These are phyloP conservation scores for Lerema accius DNA, from an alignment of 1,140 invertebrate genomes.

Conservation along the genomic window DNA sequence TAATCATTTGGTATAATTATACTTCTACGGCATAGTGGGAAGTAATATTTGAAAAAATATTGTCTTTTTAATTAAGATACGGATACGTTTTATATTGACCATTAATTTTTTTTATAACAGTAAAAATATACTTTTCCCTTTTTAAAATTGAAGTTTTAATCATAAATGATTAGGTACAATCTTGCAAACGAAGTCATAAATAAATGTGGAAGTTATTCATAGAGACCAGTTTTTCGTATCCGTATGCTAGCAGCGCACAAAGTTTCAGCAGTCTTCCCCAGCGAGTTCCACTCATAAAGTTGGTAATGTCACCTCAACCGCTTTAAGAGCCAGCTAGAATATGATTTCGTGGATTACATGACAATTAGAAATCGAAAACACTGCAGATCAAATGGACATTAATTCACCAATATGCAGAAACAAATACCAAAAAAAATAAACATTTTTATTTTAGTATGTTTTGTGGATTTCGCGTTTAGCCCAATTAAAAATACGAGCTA, in stretches of 20 bases:
- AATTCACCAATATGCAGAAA: no score
- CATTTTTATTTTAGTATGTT: no score
- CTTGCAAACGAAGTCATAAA: constrained; percentile 51
- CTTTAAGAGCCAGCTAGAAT: constrained; percentile 14
- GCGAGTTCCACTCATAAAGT: constrained; percentile 61
- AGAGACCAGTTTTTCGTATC: constrained; percentile 56
- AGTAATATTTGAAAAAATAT: no score
- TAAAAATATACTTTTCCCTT: constrained; percentile 19
- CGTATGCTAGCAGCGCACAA: constrained; percentile 62
- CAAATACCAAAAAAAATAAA: no score
- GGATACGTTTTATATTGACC: no score
- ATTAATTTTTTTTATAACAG: no score
- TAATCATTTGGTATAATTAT: no score
- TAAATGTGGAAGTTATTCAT: constrained; percentile 71
- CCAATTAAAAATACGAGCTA: no score
- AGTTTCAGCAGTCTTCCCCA: constrained; percentile 59
- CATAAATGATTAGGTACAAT: neutral
- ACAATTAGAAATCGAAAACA: neutral
- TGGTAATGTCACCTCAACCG: constrained; percentile 57
- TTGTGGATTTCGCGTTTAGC: no score
- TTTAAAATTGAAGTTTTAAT: constrained; percentile 3
- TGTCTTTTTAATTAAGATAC: no score
- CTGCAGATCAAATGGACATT: no score
- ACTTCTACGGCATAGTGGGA: no score
- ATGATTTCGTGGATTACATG: neutral